Conservation (phyloP, 2,797 vertebrate species). For the Luscinia megarhynchos region DNA sequence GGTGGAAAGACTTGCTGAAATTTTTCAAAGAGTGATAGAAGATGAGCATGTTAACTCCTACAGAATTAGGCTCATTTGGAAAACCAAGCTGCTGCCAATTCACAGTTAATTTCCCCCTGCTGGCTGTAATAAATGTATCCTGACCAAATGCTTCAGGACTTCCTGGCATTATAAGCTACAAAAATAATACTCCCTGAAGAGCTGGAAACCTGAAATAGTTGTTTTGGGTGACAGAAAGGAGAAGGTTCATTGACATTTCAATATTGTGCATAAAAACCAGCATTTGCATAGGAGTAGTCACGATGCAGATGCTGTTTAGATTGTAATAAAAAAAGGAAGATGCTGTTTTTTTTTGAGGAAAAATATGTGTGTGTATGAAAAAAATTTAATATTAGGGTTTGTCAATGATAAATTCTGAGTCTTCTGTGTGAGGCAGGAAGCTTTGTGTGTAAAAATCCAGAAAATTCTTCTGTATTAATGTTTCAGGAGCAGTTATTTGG, state of each 20-base stretch:
- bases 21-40: not conserved
- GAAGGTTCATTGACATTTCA: not conserved
- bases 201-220: not conserved
- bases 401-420: not conserved
- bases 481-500: not conserved
- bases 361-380: not conserved
- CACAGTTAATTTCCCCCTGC: constrained; percentile 10
- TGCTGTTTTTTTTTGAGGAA: not conserved
- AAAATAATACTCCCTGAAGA: constrained; percentile 4
- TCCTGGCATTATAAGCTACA: not conserved
- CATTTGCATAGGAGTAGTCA: not conserved
- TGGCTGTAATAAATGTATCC: not conserved
- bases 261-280: not conserved
- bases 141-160: constrained; percentile 27
- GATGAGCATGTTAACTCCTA: not conserved
- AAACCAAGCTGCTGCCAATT: constrained; percentile 7
- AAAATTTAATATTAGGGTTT: not conserved
- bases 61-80: not conserved
- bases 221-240: not conserved
- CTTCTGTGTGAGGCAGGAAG: not conserved
- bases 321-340: not conserved
- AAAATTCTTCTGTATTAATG: not conserved
- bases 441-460: not conserved
- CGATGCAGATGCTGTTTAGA: not conserved
- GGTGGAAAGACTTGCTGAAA: not conserved